phyloP scores from a whole-genome alignment of 2,888 invertebrate species.

The Ochropleura leucogaster region DNA sequence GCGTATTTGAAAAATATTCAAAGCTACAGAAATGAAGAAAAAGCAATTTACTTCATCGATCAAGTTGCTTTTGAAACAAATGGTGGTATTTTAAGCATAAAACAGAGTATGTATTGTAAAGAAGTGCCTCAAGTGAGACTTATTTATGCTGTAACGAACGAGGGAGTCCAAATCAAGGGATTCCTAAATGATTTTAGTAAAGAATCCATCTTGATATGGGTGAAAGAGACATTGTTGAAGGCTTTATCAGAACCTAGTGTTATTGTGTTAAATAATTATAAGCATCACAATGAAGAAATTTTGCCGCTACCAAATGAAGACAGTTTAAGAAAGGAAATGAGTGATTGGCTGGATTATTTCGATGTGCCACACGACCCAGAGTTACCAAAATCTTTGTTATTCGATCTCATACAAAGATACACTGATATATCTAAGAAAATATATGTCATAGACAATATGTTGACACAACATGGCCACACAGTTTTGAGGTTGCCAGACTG shows the following conservation, averaged over 20 bases:
- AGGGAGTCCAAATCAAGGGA: conserved; percentile 21
- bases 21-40: conserved; percentile 42
- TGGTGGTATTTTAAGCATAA: conserved; percentile 16
- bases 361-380: conserved; percentile 61
- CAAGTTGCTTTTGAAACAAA: conserved; percentile 49
- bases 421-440: conserved; percentile 38
- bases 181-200: conserved; percentile 5
- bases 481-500: conserved; percentile 50
- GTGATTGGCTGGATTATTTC: conserved; percentile 68
- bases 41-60: conserved; percentile 67
- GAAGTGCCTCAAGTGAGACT: neutral
- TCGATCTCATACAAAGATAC: conserved; percentile 65
- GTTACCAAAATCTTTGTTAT: conserved; percentile 67
- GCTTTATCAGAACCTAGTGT: conserved; percentile 26
- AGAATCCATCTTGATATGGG: conserved; percentile 22
- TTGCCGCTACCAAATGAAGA: conserved; percentile 51
- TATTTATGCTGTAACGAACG: conserved; percentile 26
- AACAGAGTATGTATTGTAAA: conserved; percentile 8
- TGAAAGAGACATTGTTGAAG: conserved; percentile 14
- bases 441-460: conserved; percentile 26
- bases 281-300: conserved; percentile 49
- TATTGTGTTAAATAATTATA: conserved; percentile 40
- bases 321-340: conserved; percentile 61
- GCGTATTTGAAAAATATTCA: conserved; percentile 69
- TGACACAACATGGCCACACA: conserved; percentile 24